phyloP scores from a whole-genome alignment of 1,140 invertebrate genomes.

The Epicauta chinensis region DNA sequence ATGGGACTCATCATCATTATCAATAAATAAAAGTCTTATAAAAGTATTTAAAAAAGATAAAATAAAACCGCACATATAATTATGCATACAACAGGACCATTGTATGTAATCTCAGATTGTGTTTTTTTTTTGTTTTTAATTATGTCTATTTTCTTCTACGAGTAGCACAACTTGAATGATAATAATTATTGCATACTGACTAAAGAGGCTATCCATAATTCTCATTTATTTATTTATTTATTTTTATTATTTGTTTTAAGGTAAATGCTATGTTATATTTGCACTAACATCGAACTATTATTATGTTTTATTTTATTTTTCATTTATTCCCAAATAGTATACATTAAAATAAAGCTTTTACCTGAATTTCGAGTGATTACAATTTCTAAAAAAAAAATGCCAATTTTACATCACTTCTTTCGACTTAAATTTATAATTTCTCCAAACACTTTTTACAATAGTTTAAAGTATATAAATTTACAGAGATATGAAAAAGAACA shows the following conservation, averaged over 20 bases:
- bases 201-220: slow-evolving; percentile 35
- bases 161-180: slow-evolving; percentile 40
- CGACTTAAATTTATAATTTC: slow-evolving; percentile 23
- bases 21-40: slow-evolving; percentile 15
- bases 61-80: slow-evolving; percentile 34
- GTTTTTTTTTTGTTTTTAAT: no score
- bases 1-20: slow-evolving; percentile 2
- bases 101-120: slow-evolving; percentile 34
- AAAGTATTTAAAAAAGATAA: slow-evolving; percentile 16
- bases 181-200: slow-evolving; percentile 39
- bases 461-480: slow-evolving; percentile 36
- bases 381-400: slow-evolving; percentile 33
- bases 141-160: slow-evolving; percentile 19
- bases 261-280: slow-evolving; percentile 40
- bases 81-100: slow-evolving; percentile 30
- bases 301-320: slow-evolving; percentile 28
- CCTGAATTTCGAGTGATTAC: slow-evolving; percentile 38
- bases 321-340: slow-evolving; percentile 28
- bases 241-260: slow-evolving; percentile 20
- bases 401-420: slow-evolving; percentile 38
- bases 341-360: slow-evolving; percentile 43
- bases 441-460: slow-evolving; percentile 1
- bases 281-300: slow-evolving; percentile 42
- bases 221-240: slow-evolving; percentile 26
- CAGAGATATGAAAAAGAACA: slow-evolving; percentile 44